Percentiles rank a stretch among this genome's conserved stretches.
Evolutionary conservation across 2,113 vertebrate species (phyloP).

Genomic region (Mesoclemmys tuberculata): DNA sequence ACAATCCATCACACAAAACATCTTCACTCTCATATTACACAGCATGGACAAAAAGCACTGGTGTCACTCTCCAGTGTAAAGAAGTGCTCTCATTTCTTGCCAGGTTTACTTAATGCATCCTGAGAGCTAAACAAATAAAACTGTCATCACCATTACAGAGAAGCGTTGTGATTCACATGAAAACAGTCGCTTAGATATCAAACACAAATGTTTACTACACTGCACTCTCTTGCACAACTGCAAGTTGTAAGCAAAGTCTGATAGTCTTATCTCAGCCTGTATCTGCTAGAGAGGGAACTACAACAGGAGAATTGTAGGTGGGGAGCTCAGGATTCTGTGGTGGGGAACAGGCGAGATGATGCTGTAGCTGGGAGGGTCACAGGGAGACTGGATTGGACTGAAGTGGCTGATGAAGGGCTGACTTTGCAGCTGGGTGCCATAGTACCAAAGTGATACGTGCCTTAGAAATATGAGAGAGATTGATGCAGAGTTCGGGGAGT

Average conservation of each 20-base stretch:
- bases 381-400: not conserved
- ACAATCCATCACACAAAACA: not conserved
- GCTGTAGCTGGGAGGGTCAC: not conserved
- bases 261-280: not conserved
- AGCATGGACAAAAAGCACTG: not conserved
- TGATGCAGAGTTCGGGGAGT: not conserved
- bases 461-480: fast-evolving
- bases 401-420: not conserved
- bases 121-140: not conserved
- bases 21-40: not conserved
- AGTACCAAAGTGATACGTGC: not conserved
- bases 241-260: not conserved
- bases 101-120: not conserved
- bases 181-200: not conserved
- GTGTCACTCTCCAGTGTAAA: not conserved
- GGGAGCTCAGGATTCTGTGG: not conserved
- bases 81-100: not conserved
- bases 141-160: not conserved
- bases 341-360: not conserved
- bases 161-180: not conserved
- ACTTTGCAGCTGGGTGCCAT: not conserved
- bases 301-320: not conserved
- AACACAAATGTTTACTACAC: not conserved
- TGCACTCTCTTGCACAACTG: not conserved
- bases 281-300: not conserved